Conservation (phyloP, 2,888 invertebrate species). For the Aquatica leii region DNA sequence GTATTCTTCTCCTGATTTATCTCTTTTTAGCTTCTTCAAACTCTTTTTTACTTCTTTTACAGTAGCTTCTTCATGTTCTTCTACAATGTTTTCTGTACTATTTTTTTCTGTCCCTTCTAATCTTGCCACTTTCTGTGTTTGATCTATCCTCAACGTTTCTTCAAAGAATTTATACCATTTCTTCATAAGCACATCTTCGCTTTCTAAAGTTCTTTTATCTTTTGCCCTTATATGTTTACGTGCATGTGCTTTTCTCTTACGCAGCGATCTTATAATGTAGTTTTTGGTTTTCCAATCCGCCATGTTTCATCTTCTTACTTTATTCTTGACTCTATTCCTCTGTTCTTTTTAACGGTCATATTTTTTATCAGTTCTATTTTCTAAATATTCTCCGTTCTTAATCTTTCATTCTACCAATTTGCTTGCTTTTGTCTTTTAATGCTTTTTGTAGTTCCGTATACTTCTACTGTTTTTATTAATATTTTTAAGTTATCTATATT, state of each 20-base stretch:
- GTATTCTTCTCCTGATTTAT: slow-evolving; percentile 3
- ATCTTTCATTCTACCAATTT: no score
- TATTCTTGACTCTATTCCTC: neutral
- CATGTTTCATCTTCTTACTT: neutral
- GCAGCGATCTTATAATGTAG: neutral
- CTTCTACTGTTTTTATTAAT: neutral
- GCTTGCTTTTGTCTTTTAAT: no score
- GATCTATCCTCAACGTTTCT: neutral
- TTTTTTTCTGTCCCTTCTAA: neutral
- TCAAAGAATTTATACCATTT: neutral
- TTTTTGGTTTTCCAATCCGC: neutral
- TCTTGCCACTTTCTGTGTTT: neutral
- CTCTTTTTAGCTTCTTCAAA: neutral
- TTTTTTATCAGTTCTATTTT: neutral
- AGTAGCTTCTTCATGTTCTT: neutral
- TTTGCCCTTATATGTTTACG: neutral
- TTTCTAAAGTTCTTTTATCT: neutral
- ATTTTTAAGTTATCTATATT: neutral
- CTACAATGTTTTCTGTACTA: neutral
- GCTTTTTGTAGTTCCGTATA: no score
- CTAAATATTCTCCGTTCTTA: neutral
- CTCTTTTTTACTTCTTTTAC: neutral
- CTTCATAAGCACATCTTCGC: neutral
- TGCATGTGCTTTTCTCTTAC: neutral
- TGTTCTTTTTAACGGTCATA: neutral